Evolutionary conservation across 1,140 invertebrate genomes (phyloP).

Genomic region (Lycorma delicatula): DNA sequence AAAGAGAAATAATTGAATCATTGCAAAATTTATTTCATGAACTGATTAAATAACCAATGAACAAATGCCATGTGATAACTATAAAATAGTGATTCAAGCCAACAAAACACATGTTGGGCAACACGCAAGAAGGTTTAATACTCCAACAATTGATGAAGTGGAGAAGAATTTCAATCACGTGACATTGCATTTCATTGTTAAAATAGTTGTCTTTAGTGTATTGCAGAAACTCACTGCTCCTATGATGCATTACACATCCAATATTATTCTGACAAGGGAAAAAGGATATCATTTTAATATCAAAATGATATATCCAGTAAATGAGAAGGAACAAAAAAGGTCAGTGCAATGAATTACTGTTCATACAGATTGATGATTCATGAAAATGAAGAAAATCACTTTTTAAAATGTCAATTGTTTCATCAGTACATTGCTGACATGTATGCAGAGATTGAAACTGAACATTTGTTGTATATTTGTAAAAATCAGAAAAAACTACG

Average conservation of each 20-base stretch:
- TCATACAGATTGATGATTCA: conserved; percentile 37
- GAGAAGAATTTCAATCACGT: no score
- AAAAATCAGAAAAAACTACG: conserved; percentile 40
- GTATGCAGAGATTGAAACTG: conserved; percentile 40
- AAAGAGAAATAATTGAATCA: no score
- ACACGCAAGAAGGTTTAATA: no score
- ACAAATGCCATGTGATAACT: no score
- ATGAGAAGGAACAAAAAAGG: conserved; percentile 23
- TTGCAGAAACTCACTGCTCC: no score
- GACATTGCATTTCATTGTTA: no score
- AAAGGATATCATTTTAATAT: conserved; percentile 38
- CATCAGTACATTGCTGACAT: conserved; percentile 39
- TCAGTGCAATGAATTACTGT: conserved; percentile 35
- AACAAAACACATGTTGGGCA: no score
- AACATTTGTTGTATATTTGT: conserved; percentile 35
- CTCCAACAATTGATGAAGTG: no score
- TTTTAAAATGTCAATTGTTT: conserved; percentile 35
- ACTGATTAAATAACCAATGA: no score
- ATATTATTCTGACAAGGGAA: conserved; percentile 42
- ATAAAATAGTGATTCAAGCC: no score
- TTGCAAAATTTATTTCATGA: no score
- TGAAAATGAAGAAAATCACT: conserved; percentile 30
- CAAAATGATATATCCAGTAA: neutral
- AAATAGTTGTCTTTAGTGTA: no score
- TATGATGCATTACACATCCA: conserved; percentile 31